Base-by-base conservation (phyloP, 2,888 invertebrate species). In the Entomobrya multifasciata region DNA sequence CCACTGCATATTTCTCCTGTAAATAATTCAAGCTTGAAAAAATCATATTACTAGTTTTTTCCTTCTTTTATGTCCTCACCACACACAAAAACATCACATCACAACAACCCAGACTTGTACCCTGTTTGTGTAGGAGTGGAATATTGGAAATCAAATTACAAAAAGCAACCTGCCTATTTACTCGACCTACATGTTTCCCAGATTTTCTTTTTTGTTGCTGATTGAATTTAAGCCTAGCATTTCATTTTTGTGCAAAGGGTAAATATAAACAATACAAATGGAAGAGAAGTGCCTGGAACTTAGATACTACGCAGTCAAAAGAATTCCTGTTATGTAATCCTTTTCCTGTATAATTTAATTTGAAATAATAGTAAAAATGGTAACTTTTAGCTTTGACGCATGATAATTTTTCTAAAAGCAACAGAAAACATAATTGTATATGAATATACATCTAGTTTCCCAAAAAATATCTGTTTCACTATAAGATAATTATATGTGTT, bases 1-100 rank as follows among this genome's bases (percentile, higher is more conserved):
- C 13, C 22, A 25, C 22, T 22, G 22, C 44, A 70, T 25, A 65
- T 20, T 36, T 17, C 17, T 17, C 8, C n/a, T 15, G 30, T n/a
- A 60, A 11, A 17, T 11, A 77, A 77, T 57, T 60, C 60, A 77
- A 60, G 77, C 77, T 77, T 60, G 22, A 57, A 52, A 67, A 60
- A 77, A 57, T 60, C 57, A 60, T 15, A 49, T 72, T 70, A 13
- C 47, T 3, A 52, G 27, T 74, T 49, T 52, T 15, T 36, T 57
- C 25, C 44, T 20, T 44, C 36, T 36, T 10, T 17, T 65, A 11
- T 55, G 44, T 17, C 17, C 65, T 11, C 17, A 2, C 5, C 41
- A 36, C 36, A 36, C 36, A 36, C 36, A 6, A 36, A 4, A 6
- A 36, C 36, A n/a, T 36, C 36, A 36, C 8, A 4, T 36, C 36